A percentile compares a stretch with the other conserved stretches of the same genome.
Evolutionary conservation across 2,113 vertebrate genomes (phyloP).

Genomic region (Salvelinus fontinalis): DNA sequence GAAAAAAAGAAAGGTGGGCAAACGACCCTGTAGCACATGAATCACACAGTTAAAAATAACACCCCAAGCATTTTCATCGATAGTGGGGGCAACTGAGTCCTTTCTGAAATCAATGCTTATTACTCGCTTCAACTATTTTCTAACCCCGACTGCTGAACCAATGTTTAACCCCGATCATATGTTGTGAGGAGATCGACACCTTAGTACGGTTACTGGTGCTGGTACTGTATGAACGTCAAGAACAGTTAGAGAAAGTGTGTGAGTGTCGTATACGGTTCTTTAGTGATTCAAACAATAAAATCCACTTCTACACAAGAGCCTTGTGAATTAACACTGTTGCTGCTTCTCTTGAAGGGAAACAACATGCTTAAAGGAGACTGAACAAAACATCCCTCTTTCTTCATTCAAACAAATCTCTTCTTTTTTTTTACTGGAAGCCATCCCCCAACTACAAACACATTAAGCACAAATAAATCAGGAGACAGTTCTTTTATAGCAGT

Average conservation of each 20-base stretch:
- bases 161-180: neutral
- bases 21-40: constrained; percentile 42
- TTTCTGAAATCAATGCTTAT: constrained; percentile 22
- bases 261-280: neutral
- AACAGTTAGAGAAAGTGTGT: neutral
- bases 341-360: neutral
- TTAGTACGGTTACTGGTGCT: no score
- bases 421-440: neutral
- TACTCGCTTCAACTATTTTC: constrained; percentile 1
- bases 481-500: constrained; percentile 9
- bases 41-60: constrained; percentile 41
- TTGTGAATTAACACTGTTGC: neutral
- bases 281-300: neutral
- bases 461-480: neutral
- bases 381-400: neutral
- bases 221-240: no score
- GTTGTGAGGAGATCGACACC: neutral
- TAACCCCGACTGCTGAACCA: constrained; percentile 7
- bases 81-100: constrained; percentile 20
- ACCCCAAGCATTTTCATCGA: constrained; percentile 23
- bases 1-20: constrained; percentile 34
- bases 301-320: neutral
- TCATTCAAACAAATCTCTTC: neutral
- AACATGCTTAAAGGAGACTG: neutral
- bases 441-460: neutral